A percentile compares a stretch with the other conserved stretches of the same genome.
These are phyloP conservation scores for Paraescarpia echinospica DNA, from an alignment of 1,140 invertebrate genomes.

Conservation along the genomic window DNA sequence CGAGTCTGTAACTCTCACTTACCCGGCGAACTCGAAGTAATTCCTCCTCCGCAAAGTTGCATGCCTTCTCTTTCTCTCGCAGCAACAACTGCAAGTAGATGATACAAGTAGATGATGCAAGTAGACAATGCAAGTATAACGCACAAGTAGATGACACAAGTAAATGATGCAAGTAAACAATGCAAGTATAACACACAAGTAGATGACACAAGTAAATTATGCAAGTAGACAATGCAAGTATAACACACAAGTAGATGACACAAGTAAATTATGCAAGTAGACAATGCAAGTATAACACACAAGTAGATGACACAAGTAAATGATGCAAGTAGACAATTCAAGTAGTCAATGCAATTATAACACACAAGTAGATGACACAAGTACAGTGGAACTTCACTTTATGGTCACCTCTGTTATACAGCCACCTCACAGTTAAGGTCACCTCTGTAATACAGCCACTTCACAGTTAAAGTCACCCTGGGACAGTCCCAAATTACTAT, in stretches of 20 bases:
- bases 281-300: slow-evolving; percentile 9
- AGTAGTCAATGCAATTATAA: not conserved
- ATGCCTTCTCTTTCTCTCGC: not conserved
- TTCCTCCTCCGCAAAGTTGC: not conserved
- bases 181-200: slow-evolving; percentile 10
- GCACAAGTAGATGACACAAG: slow-evolving; percentile 15
- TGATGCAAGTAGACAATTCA: not conserved
- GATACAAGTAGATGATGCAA: not conserved
- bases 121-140: slow-evolving; percentile 2
- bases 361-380: slow-evolving; percentile 16
- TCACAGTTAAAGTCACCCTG: too few species aligned
- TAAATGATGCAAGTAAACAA: too few species aligned
- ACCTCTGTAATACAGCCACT: too few species aligned
- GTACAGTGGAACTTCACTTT: slow-evolving; percentile 36
- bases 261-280: too few species aligned
- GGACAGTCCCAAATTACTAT: too few species aligned
- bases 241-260: not conserved
- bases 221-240: slow-evolving; percentile 3
- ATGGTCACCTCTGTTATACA: too few species aligned
- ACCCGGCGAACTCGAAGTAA: not conserved
- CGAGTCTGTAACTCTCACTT: not conserved
- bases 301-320: slow-evolving; percentile 23
- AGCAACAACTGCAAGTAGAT: not conserved
- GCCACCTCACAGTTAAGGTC: too few species aligned
- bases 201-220: slow-evolving; percentile 25